These are phyloP conservation scores for Chelonia mydas DNA, from an alignment of 2,797 vertebrate species.

Conservation along the genomic window DNA sequence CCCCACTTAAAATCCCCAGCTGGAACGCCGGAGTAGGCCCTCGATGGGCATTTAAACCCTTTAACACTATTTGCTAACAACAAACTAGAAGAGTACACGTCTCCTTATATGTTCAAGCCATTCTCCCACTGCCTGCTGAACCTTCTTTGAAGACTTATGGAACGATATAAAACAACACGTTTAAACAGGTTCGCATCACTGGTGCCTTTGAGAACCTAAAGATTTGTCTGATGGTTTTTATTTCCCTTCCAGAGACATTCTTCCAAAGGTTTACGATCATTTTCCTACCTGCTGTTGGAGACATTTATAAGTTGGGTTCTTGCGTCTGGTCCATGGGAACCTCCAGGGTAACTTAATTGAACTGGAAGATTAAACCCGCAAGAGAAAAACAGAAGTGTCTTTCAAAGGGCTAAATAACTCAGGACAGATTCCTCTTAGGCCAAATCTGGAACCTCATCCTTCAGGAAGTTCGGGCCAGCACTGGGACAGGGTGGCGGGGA, in stretches of 20 bases:
- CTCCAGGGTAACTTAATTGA: constrained; percentile 11
- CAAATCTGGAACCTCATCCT: neutral
- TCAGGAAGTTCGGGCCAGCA: neutral
- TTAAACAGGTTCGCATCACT: neutral
- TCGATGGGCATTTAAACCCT: neutral
- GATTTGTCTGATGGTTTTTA: neutral
- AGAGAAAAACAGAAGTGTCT: constrained; percentile 40
- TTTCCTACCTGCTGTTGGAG: constrained; percentile 75
- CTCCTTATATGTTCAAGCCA: neutral
- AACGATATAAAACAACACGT: neutral
- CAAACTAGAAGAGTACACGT: neutral
- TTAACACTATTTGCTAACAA: fast-evolving
- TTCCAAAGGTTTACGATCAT: fast-evolving
- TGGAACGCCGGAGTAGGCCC: neutral
- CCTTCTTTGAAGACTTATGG: neutral
- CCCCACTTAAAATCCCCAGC: neutral
- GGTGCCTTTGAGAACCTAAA: neutral
- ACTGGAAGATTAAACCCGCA: constrained; percentile 55
- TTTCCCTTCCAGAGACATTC: fast-evolving
- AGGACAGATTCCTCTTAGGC: neutral
- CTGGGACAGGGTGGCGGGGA: neutral
- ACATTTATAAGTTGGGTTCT: constrained; percentile 40
- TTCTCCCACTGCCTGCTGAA: neutral
- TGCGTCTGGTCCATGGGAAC: constrained; percentile 51
- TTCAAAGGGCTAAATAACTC: neutral